phyloP scores from a whole-genome alignment of 1,140 invertebrate genomes.

The Eupristina koningsbergeri region DNA sequence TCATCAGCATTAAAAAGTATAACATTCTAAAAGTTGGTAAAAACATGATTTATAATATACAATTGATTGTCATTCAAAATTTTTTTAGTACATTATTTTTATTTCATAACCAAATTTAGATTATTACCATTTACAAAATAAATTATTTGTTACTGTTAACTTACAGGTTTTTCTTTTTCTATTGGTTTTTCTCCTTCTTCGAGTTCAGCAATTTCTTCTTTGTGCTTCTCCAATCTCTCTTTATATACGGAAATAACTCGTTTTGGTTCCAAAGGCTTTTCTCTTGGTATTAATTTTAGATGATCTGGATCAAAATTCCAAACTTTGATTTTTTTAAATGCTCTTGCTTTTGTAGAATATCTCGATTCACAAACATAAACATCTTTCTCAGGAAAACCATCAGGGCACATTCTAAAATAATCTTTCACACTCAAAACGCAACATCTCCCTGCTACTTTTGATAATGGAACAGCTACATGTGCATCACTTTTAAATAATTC shows the following conservation, averaged over 20 bases:
- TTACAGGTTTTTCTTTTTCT: slow-evolving; percentile 86
- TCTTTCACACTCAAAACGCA: slow-evolving; percentile 96
- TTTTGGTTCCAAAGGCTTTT: slow-evolving; percentile 85
- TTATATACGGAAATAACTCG: slow-evolving; percentile 94
- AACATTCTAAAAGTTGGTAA: slow-evolving; percentile 76
- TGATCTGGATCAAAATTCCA: slow-evolving; percentile 83
- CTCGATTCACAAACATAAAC: slow-evolving; percentile 97
- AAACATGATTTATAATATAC: neutral
- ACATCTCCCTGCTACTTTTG: slow-evolving; percentile 92
- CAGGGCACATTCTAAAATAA: slow-evolving; percentile 92
- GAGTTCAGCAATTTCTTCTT: slow-evolving; percentile 90
- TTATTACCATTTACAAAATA: neutral
- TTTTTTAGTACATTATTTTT: too few species aligned
- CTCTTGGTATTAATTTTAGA: slow-evolving; percentile 80
- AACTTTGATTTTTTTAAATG: slow-evolving; percentile 96
- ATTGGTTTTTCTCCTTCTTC: slow-evolving; percentile 85
- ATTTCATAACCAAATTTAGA: slow-evolving; percentile 24
- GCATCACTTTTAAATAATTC: slow-evolving; percentile 97
- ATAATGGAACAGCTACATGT: slow-evolving; percentile 86
- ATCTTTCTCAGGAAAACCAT: slow-evolving; percentile 92
- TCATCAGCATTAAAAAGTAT: slow-evolving; percentile 80
- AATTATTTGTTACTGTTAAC: slow-evolving; percentile 51
- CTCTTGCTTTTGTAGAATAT: slow-evolving; percentile 87
- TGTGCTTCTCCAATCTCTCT: slow-evolving; percentile 91
- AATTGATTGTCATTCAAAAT: slow-evolving; percentile 40